Evolutionary conservation across 53 echinoderm and acorn worm genomes (phyloP).

Genomic region (Astropecten irregularis): DNA sequence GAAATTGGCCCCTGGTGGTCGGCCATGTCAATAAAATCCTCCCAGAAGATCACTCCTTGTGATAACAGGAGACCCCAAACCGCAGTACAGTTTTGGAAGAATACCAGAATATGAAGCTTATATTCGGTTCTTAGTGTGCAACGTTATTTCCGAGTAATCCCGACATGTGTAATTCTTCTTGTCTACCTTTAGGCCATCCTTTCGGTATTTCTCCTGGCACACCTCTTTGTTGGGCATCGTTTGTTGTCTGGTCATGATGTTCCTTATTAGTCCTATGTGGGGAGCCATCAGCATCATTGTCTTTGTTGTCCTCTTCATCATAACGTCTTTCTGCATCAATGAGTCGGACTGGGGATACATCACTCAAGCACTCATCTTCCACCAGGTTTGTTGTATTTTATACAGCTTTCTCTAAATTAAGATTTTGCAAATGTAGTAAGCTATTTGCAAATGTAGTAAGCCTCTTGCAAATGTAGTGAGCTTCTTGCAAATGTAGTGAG

Average conservation of each 20-base stretch:
- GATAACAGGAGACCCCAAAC: too few species aligned
- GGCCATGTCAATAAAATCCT: too few species aligned
- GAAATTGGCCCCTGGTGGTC: too few species aligned
- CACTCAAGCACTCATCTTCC: conserved; percentile 95
- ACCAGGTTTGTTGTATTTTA: conserved; percentile 79
- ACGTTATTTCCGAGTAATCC: too few species aligned
- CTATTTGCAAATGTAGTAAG: too few species aligned
- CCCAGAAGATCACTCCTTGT: too few species aligned
- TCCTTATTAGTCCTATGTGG: conserved; percentile 83
- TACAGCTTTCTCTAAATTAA: neutral
- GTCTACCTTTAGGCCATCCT: conserved; percentile 96
- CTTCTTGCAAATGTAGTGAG: too few species aligned
- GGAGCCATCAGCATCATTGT: conserved; percentile 72
- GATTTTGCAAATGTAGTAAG: neutral
- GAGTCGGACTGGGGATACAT: conserved; percentile 94
- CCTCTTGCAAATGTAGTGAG: too few species aligned
- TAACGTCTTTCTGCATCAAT: conserved; percentile 67
- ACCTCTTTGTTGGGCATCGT: conserved; percentile 78
- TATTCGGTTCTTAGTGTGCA: too few species aligned
- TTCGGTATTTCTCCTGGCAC: conserved; percentile 92
- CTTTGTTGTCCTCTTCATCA: conserved; percentile 76
- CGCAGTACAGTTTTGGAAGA: too few species aligned
- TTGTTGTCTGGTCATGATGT: conserved; percentile 92
- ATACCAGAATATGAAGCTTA: too few species aligned
- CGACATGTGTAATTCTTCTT: too few species aligned